Evolutionary conservation across 2,888 invertebrate genomes (phyloP), one percentile per base, ranked within the genome.

Genomic region (Tiphia femorata): DNA sequence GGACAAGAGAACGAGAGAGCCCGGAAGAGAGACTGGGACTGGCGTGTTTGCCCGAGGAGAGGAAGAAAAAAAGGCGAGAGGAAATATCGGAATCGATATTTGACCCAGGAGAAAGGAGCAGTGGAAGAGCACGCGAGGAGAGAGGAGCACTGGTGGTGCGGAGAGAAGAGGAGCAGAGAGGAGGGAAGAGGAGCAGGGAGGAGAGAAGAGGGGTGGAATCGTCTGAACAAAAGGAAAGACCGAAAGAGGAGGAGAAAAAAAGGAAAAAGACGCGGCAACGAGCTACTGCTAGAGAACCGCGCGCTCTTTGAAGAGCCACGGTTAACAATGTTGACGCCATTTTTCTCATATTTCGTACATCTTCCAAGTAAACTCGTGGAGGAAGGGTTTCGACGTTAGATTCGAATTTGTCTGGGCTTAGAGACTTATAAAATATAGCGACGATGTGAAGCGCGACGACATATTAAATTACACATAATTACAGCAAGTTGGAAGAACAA

Each of bases 21-120:
- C n/a, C 37, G 23, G 38, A 50, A 50, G 35, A 44, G 50, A 50
- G 14, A 16, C 19, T n/a, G 29, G n/a, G n/a, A n/a, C n/a, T n/a
- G n/a, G n/a, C n/a, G n/a, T n/a, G n/a, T n/a, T n/a, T 17, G 38
- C 8, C 23, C 47, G n/a, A 14, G 7, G 30, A 17, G 29, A 44
- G 29, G 56, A 48, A 46, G 50, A 52, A 60, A 49, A 56, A 59
- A 62, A 58, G 52, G 50, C 52, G 53, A 43, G 58, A 60, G 52
- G 55, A 75, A 74, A 75, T 75, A 67, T 73, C 71, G 41, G 64
- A 71, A 74, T 75, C 75, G 70, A 74, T 74, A 74, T 75, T 74
- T 71, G 75, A 74, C 73, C 69, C 60, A 59, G 59, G 59, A 23
- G 21, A 56, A 43, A 30, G 37, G n/a, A n/a, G n/a, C n/a, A n/a